phyloP scores from a whole-genome alignment of 2,113 vertebrate species.

The Pantherophis guttatus region DNA sequence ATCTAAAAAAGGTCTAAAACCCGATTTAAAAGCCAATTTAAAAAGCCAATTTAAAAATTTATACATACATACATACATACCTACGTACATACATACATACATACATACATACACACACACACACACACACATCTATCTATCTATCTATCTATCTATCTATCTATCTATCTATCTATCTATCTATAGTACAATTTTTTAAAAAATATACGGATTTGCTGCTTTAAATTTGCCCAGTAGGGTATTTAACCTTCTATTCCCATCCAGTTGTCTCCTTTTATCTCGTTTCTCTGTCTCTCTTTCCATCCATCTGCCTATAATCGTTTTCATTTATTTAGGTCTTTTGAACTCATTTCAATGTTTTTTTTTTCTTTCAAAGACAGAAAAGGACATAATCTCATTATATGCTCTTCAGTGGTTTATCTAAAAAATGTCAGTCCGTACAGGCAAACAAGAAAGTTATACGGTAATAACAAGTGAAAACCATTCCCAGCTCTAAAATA shows the following conservation, averaged over 20 bases:
- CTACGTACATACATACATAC: too few species aligned
- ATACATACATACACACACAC: too few species aligned
- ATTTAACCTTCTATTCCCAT: background rate
- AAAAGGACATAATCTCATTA: background rate
- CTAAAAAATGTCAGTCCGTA: background rate
- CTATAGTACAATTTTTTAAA: background rate
- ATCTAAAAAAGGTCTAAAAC: too few species aligned
- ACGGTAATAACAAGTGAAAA: background rate
- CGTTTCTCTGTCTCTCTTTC: background rate
- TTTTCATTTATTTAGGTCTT: background rate
- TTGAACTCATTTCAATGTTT: background rate
- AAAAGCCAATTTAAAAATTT: too few species aligned
- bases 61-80: too few species aligned
- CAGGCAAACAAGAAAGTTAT: background rate
- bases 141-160: too few species aligned
- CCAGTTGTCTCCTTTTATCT: background rate
- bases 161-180: too few species aligned
- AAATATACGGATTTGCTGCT: background rate
- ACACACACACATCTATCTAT: too few species aligned
- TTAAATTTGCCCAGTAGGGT: background rate
- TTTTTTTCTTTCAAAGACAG: background rate
- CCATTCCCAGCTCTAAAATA: background rate
- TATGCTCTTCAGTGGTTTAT: background rate
- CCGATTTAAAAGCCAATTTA: too few species aligned
- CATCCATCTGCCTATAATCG: background rate